phyloP scores from a whole-genome alignment of 1,140 invertebrate species.

The Drosophila pseudoobscura region DNA sequence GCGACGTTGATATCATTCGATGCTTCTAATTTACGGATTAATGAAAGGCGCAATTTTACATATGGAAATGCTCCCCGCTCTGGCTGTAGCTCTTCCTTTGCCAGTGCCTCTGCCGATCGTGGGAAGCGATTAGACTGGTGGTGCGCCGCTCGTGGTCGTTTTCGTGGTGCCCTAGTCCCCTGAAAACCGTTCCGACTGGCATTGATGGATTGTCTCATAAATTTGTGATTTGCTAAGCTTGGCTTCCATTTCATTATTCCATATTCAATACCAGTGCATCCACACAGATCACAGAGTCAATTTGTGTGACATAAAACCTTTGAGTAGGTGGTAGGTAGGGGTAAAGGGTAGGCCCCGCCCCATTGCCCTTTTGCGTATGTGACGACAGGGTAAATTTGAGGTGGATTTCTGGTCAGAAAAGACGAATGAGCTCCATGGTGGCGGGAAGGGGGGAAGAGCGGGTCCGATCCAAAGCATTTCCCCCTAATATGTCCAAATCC shows the following conservation, averaged over 20 bases:
- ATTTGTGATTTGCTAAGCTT: conserved; percentile 78
- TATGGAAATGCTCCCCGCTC: conserved; percentile 64
- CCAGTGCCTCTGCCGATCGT: conserved; percentile 49
- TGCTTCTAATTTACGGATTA: conserved; percentile 81
- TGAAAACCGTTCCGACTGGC: conserved; percentile 40
- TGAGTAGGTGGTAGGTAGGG: no score
- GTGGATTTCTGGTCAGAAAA: neutral
- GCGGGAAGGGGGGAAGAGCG: no score
- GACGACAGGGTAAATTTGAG: conserved; percentile 1
- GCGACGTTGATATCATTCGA: conserved; percentile 66
- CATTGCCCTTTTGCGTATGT: no score
- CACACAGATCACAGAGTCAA: conserved; percentile 56
- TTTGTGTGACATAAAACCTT: conserved; percentile 29
- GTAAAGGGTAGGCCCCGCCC: neutral
- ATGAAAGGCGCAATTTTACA: conserved; percentile 80
- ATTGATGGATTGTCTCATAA: conserved; percentile 81
- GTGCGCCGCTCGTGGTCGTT: neutral
- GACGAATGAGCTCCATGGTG: neutral
- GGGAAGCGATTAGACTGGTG: conserved; percentile 70
- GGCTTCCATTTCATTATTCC: conserved; percentile 49
- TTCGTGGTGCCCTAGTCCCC: neutral
- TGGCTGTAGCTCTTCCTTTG: neutral
- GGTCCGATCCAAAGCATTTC: neutral
- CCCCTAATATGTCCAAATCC: conserved; percentile 16
- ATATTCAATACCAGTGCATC: conserved; percentile 29